Conservation (phyloP, 2,113 vertebrate genomes). For the Leucosticte australis region DNA sequence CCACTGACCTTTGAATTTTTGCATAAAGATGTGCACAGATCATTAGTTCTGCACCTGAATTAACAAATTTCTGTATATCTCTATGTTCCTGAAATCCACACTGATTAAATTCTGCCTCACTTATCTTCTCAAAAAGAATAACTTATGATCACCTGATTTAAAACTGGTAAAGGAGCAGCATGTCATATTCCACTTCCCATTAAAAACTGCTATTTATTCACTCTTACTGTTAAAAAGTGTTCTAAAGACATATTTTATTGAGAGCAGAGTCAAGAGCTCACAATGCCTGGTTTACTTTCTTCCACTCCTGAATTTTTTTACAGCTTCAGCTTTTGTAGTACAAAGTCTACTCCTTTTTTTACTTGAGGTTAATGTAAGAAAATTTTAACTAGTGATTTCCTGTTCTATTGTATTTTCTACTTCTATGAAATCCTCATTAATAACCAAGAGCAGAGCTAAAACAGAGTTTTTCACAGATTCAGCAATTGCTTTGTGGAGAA, state of each 20-base stretch:
- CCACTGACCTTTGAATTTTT: not conserved
- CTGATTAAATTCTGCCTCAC: not conserved
- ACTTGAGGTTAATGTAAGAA: not conserved
- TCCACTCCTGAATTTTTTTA: not conserved
- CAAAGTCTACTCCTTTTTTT: not conserved
- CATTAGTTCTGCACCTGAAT: not conserved
- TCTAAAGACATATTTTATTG: not conserved
- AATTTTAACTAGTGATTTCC: not conserved
- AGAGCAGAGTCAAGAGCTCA: not conserved
- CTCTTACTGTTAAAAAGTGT: not conserved
- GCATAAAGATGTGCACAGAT: not conserved
- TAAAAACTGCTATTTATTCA: not conserved
- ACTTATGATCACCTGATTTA: not conserved
- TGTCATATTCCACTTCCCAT: not conserved
- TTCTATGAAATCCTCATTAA: not conserved
- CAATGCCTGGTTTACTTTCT: not conserved
- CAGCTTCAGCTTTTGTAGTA: not conserved
- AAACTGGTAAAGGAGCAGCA: not conserved
- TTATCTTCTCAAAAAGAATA: not conserved
- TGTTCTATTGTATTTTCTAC: not conserved
- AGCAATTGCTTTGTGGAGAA: not conserved
- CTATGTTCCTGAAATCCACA: not conserved
- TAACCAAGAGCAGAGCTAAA: not conserved
- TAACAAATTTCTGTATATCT: not conserved
- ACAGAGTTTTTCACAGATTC: not conserved